Conservation (phyloP, 2,113 vertebrate genomes). For the Clarias batrachus region DNA sequence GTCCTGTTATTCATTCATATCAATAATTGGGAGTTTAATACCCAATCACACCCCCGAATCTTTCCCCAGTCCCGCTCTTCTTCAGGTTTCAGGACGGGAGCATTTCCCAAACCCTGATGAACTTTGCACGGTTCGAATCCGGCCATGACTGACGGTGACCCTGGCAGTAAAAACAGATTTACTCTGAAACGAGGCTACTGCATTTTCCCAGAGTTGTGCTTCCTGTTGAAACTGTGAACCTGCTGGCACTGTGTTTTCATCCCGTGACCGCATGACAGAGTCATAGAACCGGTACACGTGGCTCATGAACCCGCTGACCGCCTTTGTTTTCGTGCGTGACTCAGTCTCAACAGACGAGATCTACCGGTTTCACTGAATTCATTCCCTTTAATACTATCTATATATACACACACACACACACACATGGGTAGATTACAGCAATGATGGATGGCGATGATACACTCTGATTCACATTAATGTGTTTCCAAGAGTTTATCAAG, state of each 20-base stretch:
- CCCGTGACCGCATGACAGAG: not conserved
- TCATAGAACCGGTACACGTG: not conserved
- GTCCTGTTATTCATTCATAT: not conserved
- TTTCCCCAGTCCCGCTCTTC: not conserved
- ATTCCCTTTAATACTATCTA: not conserved
- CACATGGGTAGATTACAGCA: not conserved
- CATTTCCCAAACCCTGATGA: not conserved
- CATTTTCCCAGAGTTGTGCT: not conserved
- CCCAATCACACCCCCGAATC: not conserved
- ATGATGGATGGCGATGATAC: not conserved
- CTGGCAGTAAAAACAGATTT: not conserved
- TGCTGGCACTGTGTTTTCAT: not conserved
- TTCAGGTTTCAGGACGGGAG: not conserved
- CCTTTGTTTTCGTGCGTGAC: not conserved
- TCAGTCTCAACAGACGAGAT: not conserved
- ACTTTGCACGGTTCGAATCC: not conserved
- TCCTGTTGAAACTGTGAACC: slow-evolving; percentile 11
- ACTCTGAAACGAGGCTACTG: not conserved
- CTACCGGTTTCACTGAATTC: not conserved
- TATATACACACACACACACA: no score
- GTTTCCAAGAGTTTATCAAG: not conserved
- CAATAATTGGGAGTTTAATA: not conserved
- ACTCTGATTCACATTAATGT: not conserved
- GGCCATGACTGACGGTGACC: not conserved
- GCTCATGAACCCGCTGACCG: not conserved